Evolutionary conservation across 2,888 invertebrate species (phyloP).

Genomic region (Campoplex capitator): DNA sequence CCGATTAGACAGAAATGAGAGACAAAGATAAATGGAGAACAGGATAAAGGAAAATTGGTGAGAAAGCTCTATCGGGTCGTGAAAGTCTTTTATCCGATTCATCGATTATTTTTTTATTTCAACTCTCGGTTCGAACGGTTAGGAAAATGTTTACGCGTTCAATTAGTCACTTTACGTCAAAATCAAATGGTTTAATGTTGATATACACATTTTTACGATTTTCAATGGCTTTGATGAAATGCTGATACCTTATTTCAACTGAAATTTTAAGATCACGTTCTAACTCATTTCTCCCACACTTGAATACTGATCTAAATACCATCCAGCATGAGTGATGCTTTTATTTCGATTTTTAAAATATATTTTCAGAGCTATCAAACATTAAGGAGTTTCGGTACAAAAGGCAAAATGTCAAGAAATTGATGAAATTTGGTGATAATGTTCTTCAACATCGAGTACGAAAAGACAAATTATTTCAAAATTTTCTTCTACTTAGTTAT

Average conservation of each 20-base stretch:
- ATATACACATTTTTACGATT: background rate
- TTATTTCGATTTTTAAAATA: no score
- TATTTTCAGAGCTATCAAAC: background rate
- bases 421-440: no score
- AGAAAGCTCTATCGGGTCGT: background rate
- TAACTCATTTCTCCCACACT: background rate
- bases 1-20: constrained; percentile 39
- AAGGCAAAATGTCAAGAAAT: no score
- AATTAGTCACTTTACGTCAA: background rate
- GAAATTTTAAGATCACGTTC: background rate
- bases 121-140: background rate
- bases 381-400: no score
- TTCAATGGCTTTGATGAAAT: background rate
- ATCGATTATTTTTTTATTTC: background rate
- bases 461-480: no score
- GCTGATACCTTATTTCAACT: background rate
- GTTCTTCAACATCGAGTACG: no score
- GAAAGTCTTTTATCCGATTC: background rate
- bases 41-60: background rate
- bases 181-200: background rate
- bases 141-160: background rate
- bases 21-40: background rate
- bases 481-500: no score
- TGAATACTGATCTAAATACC: background rate
- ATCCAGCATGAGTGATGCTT: no score